Evolutionary conservation across 2,888 invertebrate genomes (phyloP), one percentile per base, ranked within the genome.

Genomic region (Strigamia maritima): DNA sequence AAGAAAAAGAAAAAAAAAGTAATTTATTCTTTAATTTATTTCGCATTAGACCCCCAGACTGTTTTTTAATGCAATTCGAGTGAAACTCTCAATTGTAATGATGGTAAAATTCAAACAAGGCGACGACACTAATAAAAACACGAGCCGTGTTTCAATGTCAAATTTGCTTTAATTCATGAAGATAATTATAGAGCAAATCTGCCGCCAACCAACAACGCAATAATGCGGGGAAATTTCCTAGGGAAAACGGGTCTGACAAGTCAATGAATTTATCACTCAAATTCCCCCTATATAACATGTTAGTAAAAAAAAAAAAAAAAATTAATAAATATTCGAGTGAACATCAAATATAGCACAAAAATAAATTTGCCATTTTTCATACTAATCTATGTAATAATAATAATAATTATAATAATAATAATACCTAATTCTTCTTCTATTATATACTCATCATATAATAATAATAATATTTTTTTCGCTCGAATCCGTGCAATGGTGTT

Each of bases 131-230:
- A 65, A 65, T 65, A 65, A 65, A 65, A 65, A 65, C 60, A 16
- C 60, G 60, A 65, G 60, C 60, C 60, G 60, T 65, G 60, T 65
- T 65, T 65, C 60, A 65, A 65, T 65, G 60, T 65, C 60, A 65
- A 65, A 65, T 65, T 65, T 65, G 60, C 60, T 65, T 65, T 65
- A 65, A 65, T 65, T 65, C 60, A 65, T 65, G 60, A 65, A 65
- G 60, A 65, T 65, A 65, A 65, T 65, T 65, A 65, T 65, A 65
- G 60, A 65, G 60, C 60, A 65, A 65, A 65, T 65, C 60, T 65
- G 19, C 60, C 60, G 60, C 60, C 60, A 22, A 65, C 60, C 60
- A 8, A 19, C 60, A 65, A 65, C 60, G 24, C 60, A 65, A n/a
- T n/a, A 65, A 65, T 19, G n/a, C 60, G 22, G 22, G 60, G 4